Evolutionary conservation across 2,888 invertebrate species (phyloP).

Genomic region (Amphipoea oculea): DNA sequence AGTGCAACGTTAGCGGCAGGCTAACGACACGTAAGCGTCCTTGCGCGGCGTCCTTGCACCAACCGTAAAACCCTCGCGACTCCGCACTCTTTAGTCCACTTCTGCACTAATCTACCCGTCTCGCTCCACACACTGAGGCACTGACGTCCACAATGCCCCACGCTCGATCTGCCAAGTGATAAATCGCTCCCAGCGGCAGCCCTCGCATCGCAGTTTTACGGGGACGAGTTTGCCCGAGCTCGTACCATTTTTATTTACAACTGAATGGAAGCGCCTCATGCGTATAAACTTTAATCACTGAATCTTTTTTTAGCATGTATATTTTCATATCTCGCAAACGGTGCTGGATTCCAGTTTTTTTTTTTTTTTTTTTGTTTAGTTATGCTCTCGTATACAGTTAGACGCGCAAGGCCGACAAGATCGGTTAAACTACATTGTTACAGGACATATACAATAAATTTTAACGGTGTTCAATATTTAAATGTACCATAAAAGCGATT

Average conservation of each 20-base stretch:
- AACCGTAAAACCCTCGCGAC: constrained; percentile 75
- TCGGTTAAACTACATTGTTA: constrained; percentile 83
- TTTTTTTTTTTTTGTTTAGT: constrained; percentile 43
- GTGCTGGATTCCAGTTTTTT: constrained; percentile 65
- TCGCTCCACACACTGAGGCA: constrained; percentile 67
- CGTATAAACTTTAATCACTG: constrained; percentile 82
- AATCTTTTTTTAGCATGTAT: constrained; percentile 74
- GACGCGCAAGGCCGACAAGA: constrained; percentile 75
- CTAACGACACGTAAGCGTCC: constrained; percentile 82
- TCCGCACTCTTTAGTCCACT: constrained; percentile 73
- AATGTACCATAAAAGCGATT: constrained; percentile 79
- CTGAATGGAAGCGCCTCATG: constrained; percentile 80
- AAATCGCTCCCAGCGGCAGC: constrained; percentile 84
- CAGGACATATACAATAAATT: constrained; percentile 77
- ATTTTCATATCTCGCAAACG: constrained; percentile 73
- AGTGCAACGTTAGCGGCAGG: constrained; percentile 61
- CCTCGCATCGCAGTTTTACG: constrained; percentile 79
- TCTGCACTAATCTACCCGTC: constrained; percentile 62
- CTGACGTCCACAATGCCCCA: constrained; percentile 75
- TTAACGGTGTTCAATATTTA: constrained; percentile 79
- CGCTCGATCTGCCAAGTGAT: constrained; percentile 81
- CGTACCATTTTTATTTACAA: constrained; percentile 83
- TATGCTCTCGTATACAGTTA: constrained; percentile 72
- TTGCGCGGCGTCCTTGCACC: constrained; percentile 87
- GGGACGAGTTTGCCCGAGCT: constrained; percentile 78